Conservation (phyloP, 2,888 invertebrate species). For the Orthosia incerta region DNA sequence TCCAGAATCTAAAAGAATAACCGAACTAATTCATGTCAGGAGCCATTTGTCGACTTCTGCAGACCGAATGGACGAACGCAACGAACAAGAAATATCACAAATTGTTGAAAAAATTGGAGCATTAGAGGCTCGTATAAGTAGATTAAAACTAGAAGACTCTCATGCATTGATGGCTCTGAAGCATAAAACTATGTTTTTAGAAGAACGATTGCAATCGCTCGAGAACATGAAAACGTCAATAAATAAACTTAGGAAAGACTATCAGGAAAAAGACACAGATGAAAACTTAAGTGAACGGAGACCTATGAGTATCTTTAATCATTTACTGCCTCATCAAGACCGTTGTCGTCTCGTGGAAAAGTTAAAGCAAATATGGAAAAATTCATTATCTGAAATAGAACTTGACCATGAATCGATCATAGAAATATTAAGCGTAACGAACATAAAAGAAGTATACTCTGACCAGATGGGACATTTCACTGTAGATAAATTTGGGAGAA, state of each 20-base stretch:
- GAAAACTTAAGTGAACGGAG: constrained; percentile 15
- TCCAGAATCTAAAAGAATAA: constrained; percentile 50
- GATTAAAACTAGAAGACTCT: constrained; percentile 60
- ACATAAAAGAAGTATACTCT: constrained; percentile 66
- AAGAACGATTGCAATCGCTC: constrained; percentile 69
- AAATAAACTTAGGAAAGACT: constrained; percentile 55
- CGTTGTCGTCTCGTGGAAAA: constrained; percentile 70
- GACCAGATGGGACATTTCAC: constrained; percentile 69
- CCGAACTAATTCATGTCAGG: constrained; percentile 43
- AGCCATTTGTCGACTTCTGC: constrained; percentile 20
- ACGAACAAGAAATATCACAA: constrained; percentile 64
- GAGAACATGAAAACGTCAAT: constrained; percentile 68
- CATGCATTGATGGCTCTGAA: constrained; percentile 66
- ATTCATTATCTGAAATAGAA: constrained; percentile 48
- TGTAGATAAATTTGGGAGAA: constrained; percentile 71
- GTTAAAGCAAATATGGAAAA: constrained; percentile 68
- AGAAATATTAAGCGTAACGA: constrained; percentile 69
- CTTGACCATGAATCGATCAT: constrained; percentile 65
- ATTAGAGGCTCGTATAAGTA: constrained; percentile 66
- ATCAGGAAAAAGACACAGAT: neutral
- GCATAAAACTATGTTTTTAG: constrained; percentile 72
- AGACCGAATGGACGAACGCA: constrained; percentile 34
- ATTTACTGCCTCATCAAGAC: constrained; percentile 67
- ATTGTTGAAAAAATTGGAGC: constrained; percentile 67
- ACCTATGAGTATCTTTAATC: constrained; percentile 69